phyloP scores from a whole-genome alignment of 2,797 vertebrate genomes.

The Karalla daura region DNA sequence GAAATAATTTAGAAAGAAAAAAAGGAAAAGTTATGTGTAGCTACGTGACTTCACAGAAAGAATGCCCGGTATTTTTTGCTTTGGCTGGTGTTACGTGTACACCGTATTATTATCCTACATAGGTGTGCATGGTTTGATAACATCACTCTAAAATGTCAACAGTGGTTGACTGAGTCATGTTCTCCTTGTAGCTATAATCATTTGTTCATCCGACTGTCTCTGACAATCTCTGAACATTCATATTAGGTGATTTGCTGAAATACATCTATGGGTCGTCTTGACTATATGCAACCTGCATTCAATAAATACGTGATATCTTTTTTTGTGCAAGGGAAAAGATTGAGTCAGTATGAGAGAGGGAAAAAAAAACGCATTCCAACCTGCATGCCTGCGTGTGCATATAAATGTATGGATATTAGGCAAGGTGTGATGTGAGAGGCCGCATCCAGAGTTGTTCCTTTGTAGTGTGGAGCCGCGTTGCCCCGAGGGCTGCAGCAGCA shows the following conservation, averaged over 20 bases:
- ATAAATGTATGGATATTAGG: slow-evolving; percentile 30
- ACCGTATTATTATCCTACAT: slow-evolving; percentile 38
- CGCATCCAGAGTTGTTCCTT: slow-evolving; percentile 60
- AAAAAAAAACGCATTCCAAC: background rate
- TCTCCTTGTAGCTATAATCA: slow-evolving; percentile 11
- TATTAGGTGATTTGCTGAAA: background rate
- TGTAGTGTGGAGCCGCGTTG: slow-evolving; percentile 55
- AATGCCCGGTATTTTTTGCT: slow-evolving; percentile 37
- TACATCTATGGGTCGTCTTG: background rate
- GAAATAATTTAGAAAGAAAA: background rate
- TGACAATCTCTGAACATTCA: too few relatives aligned
- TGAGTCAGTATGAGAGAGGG: background rate
- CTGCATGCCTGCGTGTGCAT: slow-evolving; percentile 2
- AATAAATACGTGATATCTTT: background rate
- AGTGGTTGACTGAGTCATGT: slow-evolving; percentile 42
- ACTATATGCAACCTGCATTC: background rate
- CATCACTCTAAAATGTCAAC: slow-evolving; percentile 40
- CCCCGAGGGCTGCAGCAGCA: slow-evolving; percentile 61
- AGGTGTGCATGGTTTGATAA: slow-evolving; percentile 39
- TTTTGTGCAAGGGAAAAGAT: background rate
- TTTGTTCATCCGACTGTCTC: slow-evolving; percentile 3
- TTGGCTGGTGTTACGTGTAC: slow-evolving; percentile 35
- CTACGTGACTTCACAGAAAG: background rate
- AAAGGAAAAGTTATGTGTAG: background rate
- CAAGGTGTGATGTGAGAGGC: slow-evolving; percentile 51